phyloP scores from a whole-genome alignment of 2,113 vertebrate species.

The Azemiops feae region DNA sequence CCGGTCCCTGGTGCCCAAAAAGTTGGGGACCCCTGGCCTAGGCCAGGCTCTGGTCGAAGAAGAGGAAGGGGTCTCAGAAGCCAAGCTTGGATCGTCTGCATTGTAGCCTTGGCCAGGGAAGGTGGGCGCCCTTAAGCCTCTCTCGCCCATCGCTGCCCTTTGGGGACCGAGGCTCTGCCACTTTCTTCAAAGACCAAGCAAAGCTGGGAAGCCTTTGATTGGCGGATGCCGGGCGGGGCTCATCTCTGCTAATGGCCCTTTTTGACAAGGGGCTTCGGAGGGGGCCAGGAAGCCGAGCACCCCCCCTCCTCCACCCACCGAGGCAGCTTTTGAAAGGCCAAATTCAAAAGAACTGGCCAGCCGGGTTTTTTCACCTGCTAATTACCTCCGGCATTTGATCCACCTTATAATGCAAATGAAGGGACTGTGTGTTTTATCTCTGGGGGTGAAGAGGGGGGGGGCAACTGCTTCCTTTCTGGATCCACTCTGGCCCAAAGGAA shows the following conservation, averaged over 20 bases:
- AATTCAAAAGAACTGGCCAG: not conserved
- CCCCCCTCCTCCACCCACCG: not conserved
- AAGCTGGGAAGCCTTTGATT: not conserved
- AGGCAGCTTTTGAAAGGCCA: conserved; percentile 3
- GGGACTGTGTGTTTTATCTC: not conserved
- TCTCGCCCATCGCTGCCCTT: not conserved
- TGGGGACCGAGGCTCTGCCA: not conserved
- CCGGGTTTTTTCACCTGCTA: not conserved
- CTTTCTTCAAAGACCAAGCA: not conserved
- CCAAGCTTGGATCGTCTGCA: not conserved
- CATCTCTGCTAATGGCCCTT: not conserved
- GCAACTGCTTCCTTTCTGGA: not conserved
- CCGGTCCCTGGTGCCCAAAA: too few species aligned
- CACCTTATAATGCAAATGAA: not conserved
- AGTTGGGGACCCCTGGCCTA: too few species aligned
- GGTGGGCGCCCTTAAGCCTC: not conserved
- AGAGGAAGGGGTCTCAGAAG: not conserved
- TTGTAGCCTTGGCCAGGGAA: not conserved
- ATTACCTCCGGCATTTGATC: conserved; percentile 35
- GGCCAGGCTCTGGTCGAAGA: too few species aligned
- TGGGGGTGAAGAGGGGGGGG: not conserved
- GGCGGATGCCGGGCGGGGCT: not conserved
- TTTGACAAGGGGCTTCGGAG: not conserved
- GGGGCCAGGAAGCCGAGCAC: not conserved
- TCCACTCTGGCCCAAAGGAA: not conserved